Evolutionary conservation across 2,113 vertebrate species (phyloP).

Genomic region (Crotalus viridis): DNA sequence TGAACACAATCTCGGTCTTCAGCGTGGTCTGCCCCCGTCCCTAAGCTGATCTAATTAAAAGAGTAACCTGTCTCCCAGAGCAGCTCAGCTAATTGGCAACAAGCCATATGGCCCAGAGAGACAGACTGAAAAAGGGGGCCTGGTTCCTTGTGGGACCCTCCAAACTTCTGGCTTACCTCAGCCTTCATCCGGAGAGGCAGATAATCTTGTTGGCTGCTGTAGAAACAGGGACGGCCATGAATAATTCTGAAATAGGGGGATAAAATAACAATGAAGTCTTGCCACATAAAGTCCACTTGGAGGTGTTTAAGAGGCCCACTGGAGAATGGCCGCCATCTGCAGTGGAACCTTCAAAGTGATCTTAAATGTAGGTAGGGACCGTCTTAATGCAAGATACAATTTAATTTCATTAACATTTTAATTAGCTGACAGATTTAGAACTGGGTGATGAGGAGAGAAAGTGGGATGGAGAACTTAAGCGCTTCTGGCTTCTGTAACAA

Average conservation of each 20-base stretch:
- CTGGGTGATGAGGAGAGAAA: not conserved
- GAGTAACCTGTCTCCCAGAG: conserved; percentile 2
- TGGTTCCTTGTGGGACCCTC: not conserved
- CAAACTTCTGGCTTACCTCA: conserved; percentile 3
- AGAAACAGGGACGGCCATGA: not conserved
- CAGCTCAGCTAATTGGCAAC: conserved; percentile 8
- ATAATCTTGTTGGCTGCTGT: not conserved
- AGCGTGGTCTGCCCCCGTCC: not conserved
- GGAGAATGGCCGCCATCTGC: not conserved
- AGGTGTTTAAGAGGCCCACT: not conserved
- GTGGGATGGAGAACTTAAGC: not conserved
- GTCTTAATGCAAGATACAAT: conserved; percentile 1
- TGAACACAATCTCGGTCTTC: not conserved
- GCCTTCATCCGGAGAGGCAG: not conserved
- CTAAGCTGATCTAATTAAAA: conserved; percentile 35
- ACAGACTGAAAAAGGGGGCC: not conserved
- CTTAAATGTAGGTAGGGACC: not conserved
- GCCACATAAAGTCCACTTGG: not conserved
- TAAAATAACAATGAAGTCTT: no score
- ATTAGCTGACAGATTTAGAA: not conserved
- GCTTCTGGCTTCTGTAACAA: not conserved
- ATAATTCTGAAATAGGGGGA: not conserved
- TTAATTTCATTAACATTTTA: conserved; percentile 22
- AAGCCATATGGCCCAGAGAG: conserved; percentile 23
- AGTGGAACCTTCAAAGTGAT: not conserved